These are phyloP conservation scores for Reinhardtius hippoglossoides DNA, from an alignment of 2,113 vertebrate species.

Conservation along the genomic window DNA sequence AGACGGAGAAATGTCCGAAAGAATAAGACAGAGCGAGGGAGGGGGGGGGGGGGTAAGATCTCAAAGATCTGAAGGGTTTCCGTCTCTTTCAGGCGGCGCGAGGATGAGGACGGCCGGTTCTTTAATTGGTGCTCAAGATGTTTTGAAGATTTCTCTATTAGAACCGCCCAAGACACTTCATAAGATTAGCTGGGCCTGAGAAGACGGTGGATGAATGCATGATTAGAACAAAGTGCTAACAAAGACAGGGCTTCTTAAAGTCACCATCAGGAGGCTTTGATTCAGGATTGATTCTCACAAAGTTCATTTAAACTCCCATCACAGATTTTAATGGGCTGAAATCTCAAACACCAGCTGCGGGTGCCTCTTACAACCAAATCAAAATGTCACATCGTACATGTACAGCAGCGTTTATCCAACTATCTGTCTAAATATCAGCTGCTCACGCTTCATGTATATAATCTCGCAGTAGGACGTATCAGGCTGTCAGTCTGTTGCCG, in stretches of 20 bases:
- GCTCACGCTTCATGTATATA: conserved; percentile 50
- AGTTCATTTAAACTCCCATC: background rate
- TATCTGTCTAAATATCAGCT: conserved; percentile 23
- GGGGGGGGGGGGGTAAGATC: conserved; percentile 47
- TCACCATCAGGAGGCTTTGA: conserved; percentile 20
- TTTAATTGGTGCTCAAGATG: conserved; percentile 70
- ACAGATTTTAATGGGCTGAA: background rate
- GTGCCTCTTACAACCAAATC: background rate
- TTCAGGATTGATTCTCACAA: background rate
- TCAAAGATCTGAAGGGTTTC: conserved; percentile 52
- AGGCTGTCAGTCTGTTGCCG: conserved; percentile 33
- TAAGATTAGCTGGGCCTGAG: conserved; percentile 50
- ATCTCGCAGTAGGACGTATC: conserved; percentile 45
- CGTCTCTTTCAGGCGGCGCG: conserved; percentile 55
- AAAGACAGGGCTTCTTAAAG: conserved; percentile 5
- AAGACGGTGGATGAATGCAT: conserved; percentile 35
- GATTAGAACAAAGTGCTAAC: conserved; percentile 38
- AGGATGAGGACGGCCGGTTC: conserved; percentile 47
- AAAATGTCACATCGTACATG: background rate
- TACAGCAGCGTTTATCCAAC: conserved; percentile 7
- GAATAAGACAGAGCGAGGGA: conserved; percentile 16
- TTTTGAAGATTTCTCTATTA: conserved; percentile 68
- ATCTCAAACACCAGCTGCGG: background rate
- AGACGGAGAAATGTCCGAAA: conserved; percentile 26
- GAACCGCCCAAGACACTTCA: conserved; percentile 43